Evolutionary conservation across 30 jellyfish, hydroid and myxozoan genomes (phyloP).

Genomic region (Aurelia aurita complex sp. Pacific): DNA sequence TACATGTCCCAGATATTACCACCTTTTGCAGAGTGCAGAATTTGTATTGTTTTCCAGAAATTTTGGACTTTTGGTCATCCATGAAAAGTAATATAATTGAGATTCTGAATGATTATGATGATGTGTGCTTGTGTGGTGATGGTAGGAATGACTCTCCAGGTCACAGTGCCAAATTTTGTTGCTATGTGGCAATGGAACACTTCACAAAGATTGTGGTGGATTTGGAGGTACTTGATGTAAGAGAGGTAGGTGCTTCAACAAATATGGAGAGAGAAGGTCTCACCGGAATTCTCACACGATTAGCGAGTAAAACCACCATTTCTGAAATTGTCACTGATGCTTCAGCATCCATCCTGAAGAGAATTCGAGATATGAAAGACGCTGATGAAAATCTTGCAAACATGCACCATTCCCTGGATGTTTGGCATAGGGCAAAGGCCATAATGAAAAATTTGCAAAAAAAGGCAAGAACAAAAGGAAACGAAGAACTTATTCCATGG

Average conservation of each 20-base stretch:
- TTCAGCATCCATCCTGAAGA: conserved; percentile 8
- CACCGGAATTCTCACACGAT: neutral
- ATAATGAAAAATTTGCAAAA: neutral
- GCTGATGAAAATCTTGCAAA: neutral
- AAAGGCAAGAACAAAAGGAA: conserved; percentile 12
- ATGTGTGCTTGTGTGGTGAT: too few species aligned
- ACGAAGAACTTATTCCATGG: conserved; percentile 18
- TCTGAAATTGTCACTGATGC: conserved; percentile 40
- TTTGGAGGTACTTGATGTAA: too few species aligned
- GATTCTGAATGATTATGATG: neutral
- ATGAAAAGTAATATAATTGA: neutral
- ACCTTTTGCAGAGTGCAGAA: conserved; percentile 13
- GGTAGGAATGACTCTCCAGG: too few species aligned
- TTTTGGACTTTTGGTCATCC: conserved; percentile 7
- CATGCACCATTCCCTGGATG: conserved; percentile 10
- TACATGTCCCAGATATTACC: conserved; percentile 9
- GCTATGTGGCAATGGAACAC: too few species aligned
- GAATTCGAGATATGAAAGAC: conserved; percentile 13
- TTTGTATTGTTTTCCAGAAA: conserved; percentile 13
- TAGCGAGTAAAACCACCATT: neutral
- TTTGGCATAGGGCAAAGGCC: conserved; percentile 39
- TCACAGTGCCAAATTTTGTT: too few species aligned
- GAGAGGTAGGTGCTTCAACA: too few species aligned
- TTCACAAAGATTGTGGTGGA: too few species aligned
- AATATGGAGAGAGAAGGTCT: too few species aligned